phyloP scores from a whole-genome alignment of 2,797 vertebrate genomes.

The Spondyliosoma cantharus region DNA sequence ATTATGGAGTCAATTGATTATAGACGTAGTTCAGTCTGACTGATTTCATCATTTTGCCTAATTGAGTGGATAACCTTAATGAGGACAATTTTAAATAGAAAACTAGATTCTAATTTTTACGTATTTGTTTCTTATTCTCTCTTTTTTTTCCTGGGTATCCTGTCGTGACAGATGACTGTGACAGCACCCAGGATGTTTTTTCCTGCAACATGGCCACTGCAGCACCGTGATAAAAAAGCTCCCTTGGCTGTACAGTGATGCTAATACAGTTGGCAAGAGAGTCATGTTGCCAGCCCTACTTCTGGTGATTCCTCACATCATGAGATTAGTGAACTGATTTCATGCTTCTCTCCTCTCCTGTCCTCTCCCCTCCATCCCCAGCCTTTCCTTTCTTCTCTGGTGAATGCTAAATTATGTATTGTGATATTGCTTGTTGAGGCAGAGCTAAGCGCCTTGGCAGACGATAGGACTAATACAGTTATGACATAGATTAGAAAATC shows the following conservation, averaged over 20 bases:
- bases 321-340: conserved; percentile 70
- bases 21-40: conserved; percentile 27
- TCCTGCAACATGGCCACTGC: conserved; percentile 4
- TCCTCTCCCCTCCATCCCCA: neutral
- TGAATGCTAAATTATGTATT: conserved; percentile 60
- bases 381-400: conserved; percentile 29
- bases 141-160: conserved; percentile 30
- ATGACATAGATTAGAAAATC: conserved; percentile 36
- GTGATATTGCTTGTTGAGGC: conserved; percentile 56
- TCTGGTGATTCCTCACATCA: conserved; percentile 61
- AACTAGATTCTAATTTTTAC: conserved; percentile 25
- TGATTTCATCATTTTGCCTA: conserved; percentile 36
- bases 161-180: conserved; percentile 29
- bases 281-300: conserved; percentile 47
- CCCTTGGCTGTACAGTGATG: conserved; percentile 46
- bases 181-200: conserved; percentile 18
- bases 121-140: neutral
- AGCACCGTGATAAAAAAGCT: conserved; percentile 46
- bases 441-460: conserved; percentile 39
- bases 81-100: conserved; percentile 22
- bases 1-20: conserved; percentile 24
- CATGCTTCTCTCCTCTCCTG: conserved; percentile 36
- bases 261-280: conserved; percentile 50
- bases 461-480: conserved; percentile 22
- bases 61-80: conserved; percentile 40